Evolutionary conservation across 2,113 vertebrate species (phyloP).

Genomic region (Notarius lentiginosus): DNA sequence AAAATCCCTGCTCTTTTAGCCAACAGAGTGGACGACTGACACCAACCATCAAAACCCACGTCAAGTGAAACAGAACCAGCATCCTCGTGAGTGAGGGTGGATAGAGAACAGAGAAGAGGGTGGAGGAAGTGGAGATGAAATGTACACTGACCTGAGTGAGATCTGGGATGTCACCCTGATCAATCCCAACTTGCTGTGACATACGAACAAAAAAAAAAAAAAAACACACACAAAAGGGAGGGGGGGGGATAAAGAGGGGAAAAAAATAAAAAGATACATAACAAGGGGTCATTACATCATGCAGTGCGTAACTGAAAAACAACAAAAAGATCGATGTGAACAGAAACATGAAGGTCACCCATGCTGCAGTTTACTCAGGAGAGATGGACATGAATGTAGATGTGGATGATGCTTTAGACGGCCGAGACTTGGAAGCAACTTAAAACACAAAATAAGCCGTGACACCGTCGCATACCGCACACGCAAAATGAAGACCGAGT

Average conservation of each 20-base stretch:
- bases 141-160: slow-evolving; percentile 94
- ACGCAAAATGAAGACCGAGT: slow-evolving; percentile 12
- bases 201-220: slow-evolving; percentile 59
- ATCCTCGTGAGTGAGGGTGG: not conserved
- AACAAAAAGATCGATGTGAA: slow-evolving; percentile 60
- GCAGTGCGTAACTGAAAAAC: slow-evolving; percentile 67
- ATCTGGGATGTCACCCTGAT: slow-evolving; percentile 93
- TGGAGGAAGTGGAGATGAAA: slow-evolving; percentile 62
- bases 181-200: slow-evolving; percentile 96
- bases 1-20: not conserved
- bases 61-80: not conserved
- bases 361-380: slow-evolving; percentile 49
- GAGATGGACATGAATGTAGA: slow-evolving; percentile 35
- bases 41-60: not conserved
- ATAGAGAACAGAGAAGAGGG: slow-evolving; percentile 25
- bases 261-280: slow-evolving; percentile 52
- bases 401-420: slow-evolving; percentile 15
- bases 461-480: not conserved
- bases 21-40: not conserved
- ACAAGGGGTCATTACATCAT: slow-evolving; percentile 71
- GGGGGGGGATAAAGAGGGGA: slow-evolving; percentile 22
- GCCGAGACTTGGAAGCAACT: slow-evolving; percentile 24
- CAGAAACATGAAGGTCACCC: slow-evolving; percentile 33
- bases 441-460: not conserved
- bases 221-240: no score